Percentiles rank a stretch among this genome's conserved stretches.
These are phyloP conservation scores for Blastobasis adustella DNA, from an alignment of 2,888 invertebrate genomes.

Conservation along the genomic window DNA sequence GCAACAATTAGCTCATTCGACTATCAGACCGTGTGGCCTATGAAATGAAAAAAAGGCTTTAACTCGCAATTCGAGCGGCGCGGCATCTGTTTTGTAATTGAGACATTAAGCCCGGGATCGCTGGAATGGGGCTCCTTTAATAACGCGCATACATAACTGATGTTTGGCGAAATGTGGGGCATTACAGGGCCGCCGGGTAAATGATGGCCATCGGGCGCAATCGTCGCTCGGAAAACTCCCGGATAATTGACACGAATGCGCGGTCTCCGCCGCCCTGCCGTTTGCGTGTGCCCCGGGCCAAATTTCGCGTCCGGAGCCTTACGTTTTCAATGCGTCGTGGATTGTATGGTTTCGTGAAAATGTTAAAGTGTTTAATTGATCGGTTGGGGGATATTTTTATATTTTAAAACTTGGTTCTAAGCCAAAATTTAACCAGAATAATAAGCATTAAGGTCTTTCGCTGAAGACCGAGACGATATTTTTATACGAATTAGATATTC, in stretches of 20 bases:
- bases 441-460: slow-evolving; percentile 20
- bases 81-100: slow-evolving; percentile 65
- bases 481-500: too few species aligned
- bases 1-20: too few species aligned
- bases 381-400: too few species aligned
- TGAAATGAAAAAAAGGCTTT: slow-evolving; percentile 34
- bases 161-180: slow-evolving; percentile 44
- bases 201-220: slow-evolving; percentile 58
- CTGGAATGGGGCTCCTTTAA: slow-evolving; percentile 56
- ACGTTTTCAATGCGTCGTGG: slow-evolving; percentile 16
- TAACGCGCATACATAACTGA: slow-evolving; percentile 60
- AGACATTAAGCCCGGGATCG: slow-evolving; percentile 61
- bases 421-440: too few species aligned
- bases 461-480: slow-evolving; percentile 4
- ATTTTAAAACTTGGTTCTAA: too few species aligned
- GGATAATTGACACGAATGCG: slow-evolving; percentile 66
- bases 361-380: too few species aligned
- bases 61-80: slow-evolving; percentile 40
- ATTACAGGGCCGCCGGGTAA: slow-evolving; percentile 46
- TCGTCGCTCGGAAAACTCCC: slow-evolving; percentile 56
- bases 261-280: slow-evolving; percentile 20
- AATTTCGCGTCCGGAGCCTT: slow-evolving; percentile 26
- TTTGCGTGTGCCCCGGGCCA: slow-evolving; percentile 24
- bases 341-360: too few species aligned
- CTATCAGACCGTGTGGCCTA: background rate